Percentiles rank a stretch among this genome's conserved stretches.
Evolutionary conservation across 2,888 invertebrate genomes (phyloP).

Genomic region (Chrysotoxum bicinctum): DNA sequence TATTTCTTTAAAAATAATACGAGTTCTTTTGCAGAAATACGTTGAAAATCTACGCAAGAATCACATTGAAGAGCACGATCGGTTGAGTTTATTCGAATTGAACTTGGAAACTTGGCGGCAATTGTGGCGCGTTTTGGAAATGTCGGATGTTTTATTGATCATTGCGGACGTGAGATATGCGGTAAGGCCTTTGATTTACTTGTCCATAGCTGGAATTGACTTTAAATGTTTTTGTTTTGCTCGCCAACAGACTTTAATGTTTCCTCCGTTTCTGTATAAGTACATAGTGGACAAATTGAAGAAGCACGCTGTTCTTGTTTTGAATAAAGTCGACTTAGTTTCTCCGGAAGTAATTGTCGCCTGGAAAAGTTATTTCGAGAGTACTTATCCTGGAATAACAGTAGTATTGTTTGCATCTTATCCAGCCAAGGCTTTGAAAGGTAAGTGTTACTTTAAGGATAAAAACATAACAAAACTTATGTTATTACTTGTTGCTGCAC

Average conservation of each 20-base stretch:
- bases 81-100: conserved; percentile 93
- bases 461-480: background rate
- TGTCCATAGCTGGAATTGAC: background rate
- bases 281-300: conserved; percentile 88
- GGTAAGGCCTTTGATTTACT: conserved; percentile 83
- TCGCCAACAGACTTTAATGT: conserved; percentile 87
- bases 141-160: conserved; percentile 93
- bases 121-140: conserved; percentile 96
- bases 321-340: conserved; percentile 96
- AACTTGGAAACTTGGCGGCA: conserved; percentile 98
- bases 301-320: conserved; percentile 92
- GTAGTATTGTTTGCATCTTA: conserved; percentile 93
- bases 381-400: conserved; percentile 87
- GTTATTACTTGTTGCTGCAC: too few species aligned
- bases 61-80: conserved; percentile 83
- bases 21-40: conserved; percentile 86
- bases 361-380: conserved; percentile 91
- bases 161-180: conserved; percentile 94
- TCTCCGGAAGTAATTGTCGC: conserved; percentile 91
- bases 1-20: background rate
- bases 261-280: conserved; percentile 93
- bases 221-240: background rate
- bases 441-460: conserved; percentile 38
- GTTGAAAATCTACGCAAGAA: conserved; percentile 86
- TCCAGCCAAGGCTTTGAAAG: conserved; percentile 82